Evolutionary conservation across 2,113 vertebrate genomes (phyloP).

Genomic region (Oncorhynchus clarkii): DNA sequence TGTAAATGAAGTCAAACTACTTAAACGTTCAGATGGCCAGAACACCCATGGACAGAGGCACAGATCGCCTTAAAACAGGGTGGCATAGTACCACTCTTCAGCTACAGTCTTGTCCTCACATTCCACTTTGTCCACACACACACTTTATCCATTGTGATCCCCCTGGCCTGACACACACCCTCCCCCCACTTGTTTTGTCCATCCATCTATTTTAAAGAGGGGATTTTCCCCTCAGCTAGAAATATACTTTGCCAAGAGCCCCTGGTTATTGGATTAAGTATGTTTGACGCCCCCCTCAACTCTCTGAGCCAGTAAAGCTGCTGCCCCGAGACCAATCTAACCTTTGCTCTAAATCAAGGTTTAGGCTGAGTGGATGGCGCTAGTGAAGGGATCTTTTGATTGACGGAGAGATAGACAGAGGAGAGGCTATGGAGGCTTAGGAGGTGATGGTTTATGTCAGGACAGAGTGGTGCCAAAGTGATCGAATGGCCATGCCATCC

Average conservation of each 20-base stretch:
- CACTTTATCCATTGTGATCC: background rate
- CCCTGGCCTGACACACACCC: background rate
- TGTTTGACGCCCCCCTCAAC: slow-evolving; percentile 13
- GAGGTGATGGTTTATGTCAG: too few relatives aligned
- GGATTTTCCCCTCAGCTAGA: slow-evolving; percentile 18
- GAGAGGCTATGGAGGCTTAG: background rate
- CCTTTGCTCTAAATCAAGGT: slow-evolving; percentile 33
- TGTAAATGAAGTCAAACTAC: too few relatives aligned
- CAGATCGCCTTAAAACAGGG: too few relatives aligned
- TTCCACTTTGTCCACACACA: too few relatives aligned
- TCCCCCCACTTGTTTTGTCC: background rate
- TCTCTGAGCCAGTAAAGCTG: slow-evolving; percentile 1
- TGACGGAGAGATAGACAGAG: background rate
- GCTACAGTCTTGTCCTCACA: too few relatives aligned
- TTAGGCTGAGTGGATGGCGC: slow-evolving; percentile 8
- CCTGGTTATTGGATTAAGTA: slow-evolving; percentile 46
- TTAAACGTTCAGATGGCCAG: too few relatives aligned
- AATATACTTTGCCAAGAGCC: slow-evolving; percentile 12
- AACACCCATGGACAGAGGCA: too few relatives aligned
- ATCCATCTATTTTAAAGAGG: slow-evolving; percentile 20
- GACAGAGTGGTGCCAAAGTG: too few relatives aligned
- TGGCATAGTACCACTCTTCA: too few relatives aligned
- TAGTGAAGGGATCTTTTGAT: slow-evolving; percentile 31
- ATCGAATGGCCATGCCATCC: too few relatives aligned
- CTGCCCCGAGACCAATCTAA: slow-evolving; percentile 12